A percentile compares a stretch with the other conserved stretches of the same genome.
phyloP scores from a whole-genome alignment of 2,888 invertebrate species.

The Macrophya alboannulata region DNA sequence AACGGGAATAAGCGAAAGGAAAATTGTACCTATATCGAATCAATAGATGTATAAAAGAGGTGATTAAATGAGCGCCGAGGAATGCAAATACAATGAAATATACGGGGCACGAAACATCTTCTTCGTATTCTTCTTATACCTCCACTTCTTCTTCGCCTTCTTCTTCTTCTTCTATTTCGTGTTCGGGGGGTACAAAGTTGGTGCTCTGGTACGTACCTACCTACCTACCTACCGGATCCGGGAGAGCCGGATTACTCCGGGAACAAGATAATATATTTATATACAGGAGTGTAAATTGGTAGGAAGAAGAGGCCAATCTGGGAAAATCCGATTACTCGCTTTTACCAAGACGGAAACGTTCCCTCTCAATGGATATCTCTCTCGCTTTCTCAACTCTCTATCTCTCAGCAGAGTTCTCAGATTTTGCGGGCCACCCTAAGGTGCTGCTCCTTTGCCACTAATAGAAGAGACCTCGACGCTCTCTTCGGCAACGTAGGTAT shows the following conservation, averaged over 20 bases:
- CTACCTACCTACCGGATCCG: background rate
- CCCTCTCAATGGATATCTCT: background rate
- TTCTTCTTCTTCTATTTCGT: background rate
- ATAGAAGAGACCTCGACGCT: slow-evolving; percentile 15
- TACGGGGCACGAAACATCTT: background rate
- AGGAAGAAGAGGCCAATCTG: slow-evolving; percentile 44
- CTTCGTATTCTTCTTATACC: background rate
- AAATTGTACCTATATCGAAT: too few relatives aligned
- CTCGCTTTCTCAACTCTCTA: too few relatives aligned
- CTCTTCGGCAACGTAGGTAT: background rate
- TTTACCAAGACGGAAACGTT: slow-evolving; percentile 20
- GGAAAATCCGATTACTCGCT: slow-evolving; percentile 41
- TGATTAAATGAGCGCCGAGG: background rate
- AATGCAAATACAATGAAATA: background rate
- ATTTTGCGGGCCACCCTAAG: slow-evolving; percentile 21
- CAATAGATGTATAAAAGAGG: background rate
- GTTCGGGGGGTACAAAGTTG: background rate
- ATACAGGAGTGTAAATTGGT: slow-evolving; percentile 44
- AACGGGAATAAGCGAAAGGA: background rate
- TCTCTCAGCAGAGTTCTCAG: background rate
- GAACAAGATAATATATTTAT: slow-evolving; percentile 45
- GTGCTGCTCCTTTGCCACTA: slow-evolving; percentile 14
- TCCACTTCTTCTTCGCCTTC: background rate
- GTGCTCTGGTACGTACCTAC: background rate
- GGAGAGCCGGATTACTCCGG: background rate